A percentile compares a stretch with the other conserved stretches of the same genome.
These are phyloP conservation scores for Campylomormyrus tamandua DNA, from an alignment of 2,113 vertebrate species.

Conservation along the genomic window DNA sequence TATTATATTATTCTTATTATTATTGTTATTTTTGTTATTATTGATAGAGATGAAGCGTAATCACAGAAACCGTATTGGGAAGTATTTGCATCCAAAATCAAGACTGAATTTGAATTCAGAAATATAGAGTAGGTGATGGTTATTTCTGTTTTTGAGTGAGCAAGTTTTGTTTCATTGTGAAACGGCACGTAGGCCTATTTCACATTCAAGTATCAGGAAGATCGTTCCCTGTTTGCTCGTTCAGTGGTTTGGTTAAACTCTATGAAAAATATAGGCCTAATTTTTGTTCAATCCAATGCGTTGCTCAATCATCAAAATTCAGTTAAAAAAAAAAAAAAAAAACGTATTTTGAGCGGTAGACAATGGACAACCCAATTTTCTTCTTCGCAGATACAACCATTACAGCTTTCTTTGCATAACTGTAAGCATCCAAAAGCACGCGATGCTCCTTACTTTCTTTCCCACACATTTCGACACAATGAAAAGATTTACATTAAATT, in stretches of 20 bases:
- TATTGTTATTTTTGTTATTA: too few species aligned
- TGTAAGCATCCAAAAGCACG: neutral
- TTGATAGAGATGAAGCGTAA: neutral
- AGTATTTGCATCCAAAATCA: conserved; percentile 8
- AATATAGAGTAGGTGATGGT: neutral
- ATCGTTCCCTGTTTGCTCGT: neutral
- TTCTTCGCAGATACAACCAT: neutral
- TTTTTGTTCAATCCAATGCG: neutral
- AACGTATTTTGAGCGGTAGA: neutral
- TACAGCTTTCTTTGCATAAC: neutral
- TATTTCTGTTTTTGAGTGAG: neutral
- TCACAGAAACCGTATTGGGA: neutral
- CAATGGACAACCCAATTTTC: neutral
- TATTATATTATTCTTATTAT: too few species aligned
- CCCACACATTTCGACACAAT: neutral
- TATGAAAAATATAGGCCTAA: neutral
- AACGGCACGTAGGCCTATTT: neutral
- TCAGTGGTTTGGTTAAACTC: neutral
- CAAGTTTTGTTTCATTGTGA: neutral
- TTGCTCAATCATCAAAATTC: neutral
- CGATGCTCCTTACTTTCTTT: neutral
- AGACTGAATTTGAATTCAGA: neutral
- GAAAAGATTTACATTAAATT: conserved; percentile 1
- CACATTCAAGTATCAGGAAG: neutral
- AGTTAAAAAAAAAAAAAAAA: neutral